phyloP scores from a whole-genome alignment of 2,113 vertebrate genomes.

The Ochotona princeps region DNA sequence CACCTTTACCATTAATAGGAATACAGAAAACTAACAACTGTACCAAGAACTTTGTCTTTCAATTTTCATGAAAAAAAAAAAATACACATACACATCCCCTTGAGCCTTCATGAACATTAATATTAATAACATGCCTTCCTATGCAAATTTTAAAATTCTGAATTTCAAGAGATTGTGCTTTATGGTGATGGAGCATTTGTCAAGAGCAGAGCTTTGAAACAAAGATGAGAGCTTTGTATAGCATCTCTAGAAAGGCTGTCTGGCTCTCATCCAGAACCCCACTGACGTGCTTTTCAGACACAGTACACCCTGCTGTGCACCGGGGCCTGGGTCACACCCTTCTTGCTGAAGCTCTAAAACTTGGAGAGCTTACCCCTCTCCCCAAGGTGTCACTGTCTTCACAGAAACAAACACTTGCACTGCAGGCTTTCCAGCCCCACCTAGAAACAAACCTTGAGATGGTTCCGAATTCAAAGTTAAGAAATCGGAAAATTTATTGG shows the following conservation, averaged over 20 bases:
- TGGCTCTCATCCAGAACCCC: neutral
- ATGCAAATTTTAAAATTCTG: conserved; percentile 43
- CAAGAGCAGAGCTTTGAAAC: neutral
- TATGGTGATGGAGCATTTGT: neutral
- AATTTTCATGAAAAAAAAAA: neutral
- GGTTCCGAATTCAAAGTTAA: conserved; percentile 52
- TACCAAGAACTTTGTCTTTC: neutral
- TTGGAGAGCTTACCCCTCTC: neutral
- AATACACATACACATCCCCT: neutral
- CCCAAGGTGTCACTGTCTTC: neutral
- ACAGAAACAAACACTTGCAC: neutral
- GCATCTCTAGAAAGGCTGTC: conserved; percentile 2
- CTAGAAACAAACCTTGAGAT: conserved; percentile 53
- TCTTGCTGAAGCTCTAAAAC: conserved; percentile 5
- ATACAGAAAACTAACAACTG: neutral
- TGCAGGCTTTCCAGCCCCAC: neutral
- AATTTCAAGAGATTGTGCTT: neutral
- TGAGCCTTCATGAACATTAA: neutral
- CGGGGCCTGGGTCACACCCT: neutral
- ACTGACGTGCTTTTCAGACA: neutral
- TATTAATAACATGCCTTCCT: neutral
- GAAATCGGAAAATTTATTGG: neutral
- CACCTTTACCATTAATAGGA: neutral
- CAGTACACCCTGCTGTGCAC: neutral
- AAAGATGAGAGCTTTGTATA: neutral